Evolutionary conservation across 2,113 vertebrate genomes (phyloP).

Genomic region (Lepisosteus oculatus): DNA sequence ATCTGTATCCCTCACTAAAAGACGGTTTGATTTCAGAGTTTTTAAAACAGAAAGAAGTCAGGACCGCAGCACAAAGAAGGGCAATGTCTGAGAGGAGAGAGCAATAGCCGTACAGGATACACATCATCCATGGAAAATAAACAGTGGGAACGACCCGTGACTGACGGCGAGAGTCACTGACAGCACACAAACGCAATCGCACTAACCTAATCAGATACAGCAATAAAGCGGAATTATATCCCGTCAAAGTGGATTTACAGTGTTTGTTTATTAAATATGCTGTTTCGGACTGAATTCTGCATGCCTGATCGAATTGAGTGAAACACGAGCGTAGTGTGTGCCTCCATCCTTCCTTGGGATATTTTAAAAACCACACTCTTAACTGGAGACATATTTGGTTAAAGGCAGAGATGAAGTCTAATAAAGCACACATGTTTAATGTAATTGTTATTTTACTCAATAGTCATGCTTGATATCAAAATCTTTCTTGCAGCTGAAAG

Average conservation of each 20-base stretch:
- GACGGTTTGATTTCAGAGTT: constrained; percentile 11
- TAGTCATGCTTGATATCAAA: too few relatives aligned
- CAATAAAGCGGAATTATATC: constrained; percentile 7
- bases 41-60: constrained; percentile 38
- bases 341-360: too few relatives aligned
- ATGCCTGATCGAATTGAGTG: too few relatives aligned
- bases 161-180: constrained; percentile 10
- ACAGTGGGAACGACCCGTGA: constrained; percentile 32
- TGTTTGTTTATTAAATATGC: constrained; percentile 3
- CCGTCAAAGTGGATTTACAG: not conserved
- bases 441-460: too few relatives aligned
- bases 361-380: too few relatives aligned
- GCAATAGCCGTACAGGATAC: constrained; percentile 12
- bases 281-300: not conserved
- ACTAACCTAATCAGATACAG: not conserved
- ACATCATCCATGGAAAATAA: constrained; percentile 33
- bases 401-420: too few relatives aligned
- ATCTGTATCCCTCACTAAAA: too few relatives aligned
- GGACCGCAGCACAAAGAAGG: constrained; percentile 39
- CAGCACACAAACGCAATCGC: not conserved
- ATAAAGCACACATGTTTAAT: too few relatives aligned
- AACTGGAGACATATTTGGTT: too few relatives aligned
- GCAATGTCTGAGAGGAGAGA: constrained; percentile 35
- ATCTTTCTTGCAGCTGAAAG: too few relatives aligned
- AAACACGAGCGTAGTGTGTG: too few relatives aligned